These are phyloP conservation scores for Limenitis camilla DNA, from an alignment of 2,888 invertebrate species.

Conservation along the genomic window DNA sequence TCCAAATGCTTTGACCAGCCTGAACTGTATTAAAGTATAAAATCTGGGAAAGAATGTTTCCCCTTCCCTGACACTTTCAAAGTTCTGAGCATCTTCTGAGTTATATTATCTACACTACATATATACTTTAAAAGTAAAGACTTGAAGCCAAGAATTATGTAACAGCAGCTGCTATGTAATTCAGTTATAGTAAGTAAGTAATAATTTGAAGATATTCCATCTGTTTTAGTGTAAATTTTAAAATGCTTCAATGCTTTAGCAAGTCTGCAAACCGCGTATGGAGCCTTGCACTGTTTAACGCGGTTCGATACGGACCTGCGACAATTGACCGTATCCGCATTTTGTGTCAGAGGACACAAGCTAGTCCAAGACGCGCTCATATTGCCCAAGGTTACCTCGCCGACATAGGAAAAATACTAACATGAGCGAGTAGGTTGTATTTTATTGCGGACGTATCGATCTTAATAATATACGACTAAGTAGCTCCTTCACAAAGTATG, in stretches of 20 bases:
- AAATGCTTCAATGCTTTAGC: neutral
- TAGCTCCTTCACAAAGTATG: neutral
- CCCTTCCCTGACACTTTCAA: too few relatives aligned
- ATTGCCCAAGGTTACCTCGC: slow-evolving; percentile 56
- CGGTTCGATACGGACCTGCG: slow-evolving; percentile 63
- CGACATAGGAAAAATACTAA: slow-evolving; percentile 24
- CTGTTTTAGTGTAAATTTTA: too few relatives aligned
- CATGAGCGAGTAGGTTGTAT: slow-evolving; percentile 22
- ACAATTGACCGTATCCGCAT: slow-evolving; percentile 72
- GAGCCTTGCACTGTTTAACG: slow-evolving; percentile 68
- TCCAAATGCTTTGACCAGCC: too few relatives aligned
- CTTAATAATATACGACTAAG: slow-evolving; percentile 14
- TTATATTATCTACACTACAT: too few relatives aligned
- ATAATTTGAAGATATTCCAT: neutral
- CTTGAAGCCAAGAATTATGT: neutral
- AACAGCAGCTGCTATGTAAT: too few relatives aligned
- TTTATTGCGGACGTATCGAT: slow-evolving; percentile 25
- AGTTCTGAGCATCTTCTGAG: too few relatives aligned
- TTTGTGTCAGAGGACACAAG: slow-evolving; percentile 65
- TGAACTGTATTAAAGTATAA: too few relatives aligned
- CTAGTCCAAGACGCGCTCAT: slow-evolving; percentile 65
- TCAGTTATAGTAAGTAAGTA: too few relatives aligned
- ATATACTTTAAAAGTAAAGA: too few relatives aligned
- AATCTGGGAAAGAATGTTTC: too few relatives aligned
- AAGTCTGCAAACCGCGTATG: slow-evolving; percentile 28